Evolutionary conservation across 2,113 vertebrate species (phyloP).

Genomic region (Salvator merianae): DNA sequence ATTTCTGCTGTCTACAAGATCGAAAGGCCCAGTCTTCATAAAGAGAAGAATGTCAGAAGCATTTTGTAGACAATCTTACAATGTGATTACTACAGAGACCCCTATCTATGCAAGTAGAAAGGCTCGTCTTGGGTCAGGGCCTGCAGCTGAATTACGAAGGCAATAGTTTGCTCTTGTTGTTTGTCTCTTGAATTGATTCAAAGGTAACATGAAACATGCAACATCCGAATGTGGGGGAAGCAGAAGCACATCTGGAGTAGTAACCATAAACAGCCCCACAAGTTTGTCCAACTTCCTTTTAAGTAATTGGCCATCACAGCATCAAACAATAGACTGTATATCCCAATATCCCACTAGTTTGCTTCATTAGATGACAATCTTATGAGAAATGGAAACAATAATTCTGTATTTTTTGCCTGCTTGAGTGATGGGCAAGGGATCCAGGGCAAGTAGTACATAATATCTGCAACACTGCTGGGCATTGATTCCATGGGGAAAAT

Average conservation of each 20-base stretch:
- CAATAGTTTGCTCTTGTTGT: no score
- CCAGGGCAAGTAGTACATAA: neutral
- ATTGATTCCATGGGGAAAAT: neutral
- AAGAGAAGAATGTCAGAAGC: neutral
- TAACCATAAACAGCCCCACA: neutral
- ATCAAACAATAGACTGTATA: neutral
- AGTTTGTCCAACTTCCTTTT: neutral
- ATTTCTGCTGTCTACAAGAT: neutral
- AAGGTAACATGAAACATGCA: no score
- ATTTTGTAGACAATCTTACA: no score
- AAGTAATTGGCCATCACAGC: neutral
- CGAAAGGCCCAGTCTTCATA: neutral
- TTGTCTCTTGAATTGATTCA: no score
- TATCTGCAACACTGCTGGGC: neutral
- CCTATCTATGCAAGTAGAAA: no score
- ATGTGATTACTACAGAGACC: no score
- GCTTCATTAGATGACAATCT: neutral
- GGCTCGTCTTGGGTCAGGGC: no score
- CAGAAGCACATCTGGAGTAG: neutral
- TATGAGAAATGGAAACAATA: neutral
- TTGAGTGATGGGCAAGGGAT: neutral
- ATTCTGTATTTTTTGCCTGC: neutral
- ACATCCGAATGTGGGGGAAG: no score
- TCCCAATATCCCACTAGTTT: neutral
- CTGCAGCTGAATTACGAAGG: no score